Base-by-base conservation (phyloP, 2,113 vertebrate genomes). In the Phoxinus phoxinus region DNA sequence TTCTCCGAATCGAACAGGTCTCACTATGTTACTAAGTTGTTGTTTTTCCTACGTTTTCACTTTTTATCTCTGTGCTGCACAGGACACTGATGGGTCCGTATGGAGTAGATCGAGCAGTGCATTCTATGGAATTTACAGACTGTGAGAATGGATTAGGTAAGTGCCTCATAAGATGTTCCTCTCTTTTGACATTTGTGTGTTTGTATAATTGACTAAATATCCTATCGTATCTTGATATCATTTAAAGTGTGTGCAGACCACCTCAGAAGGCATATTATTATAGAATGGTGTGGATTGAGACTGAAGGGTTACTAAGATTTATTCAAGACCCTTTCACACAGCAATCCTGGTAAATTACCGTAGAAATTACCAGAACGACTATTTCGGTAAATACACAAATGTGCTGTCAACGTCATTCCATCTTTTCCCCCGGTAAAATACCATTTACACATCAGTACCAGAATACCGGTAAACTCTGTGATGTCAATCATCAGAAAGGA, bases 31-130 rank as follows among this genome's bases (percentile, higher is more conserved):
- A n/a, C 41, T 48, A 17, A 48, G 23, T 23, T 72, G 3, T 25
- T 73, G 13, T 46, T 48, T 15, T 65, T 17, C 3, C 23, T n/a
- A 44, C 3, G 48, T 41, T 59, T 41, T n/a, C 59, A 41, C 5
- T n/a, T 27, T 15, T 48, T 74, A 81, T 77, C 25, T 65, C 12
- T 35, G 12, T 72, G 1, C 51, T 23, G 17, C 46, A 25, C 89
- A 98, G 97, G 97, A 97, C 97, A 5, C 93, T 97, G 30, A 97
- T 97, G 96, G 96, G 97, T 92, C 96, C 97, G 0, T 96, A 97
- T 0, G 96, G 96, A 84, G 95, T 96, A 51, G 96, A 97, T 48
- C 94, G 96, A 17, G 90, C 94, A 0, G 94, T 94, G 76, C 96
- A 97, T 73, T 94, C 95, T 88, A 94, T 97, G 73, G 96, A 98